These are phyloP conservation scores for Stenurella melanura DNA, from an alignment of 2,888 invertebrate genomes.

Conservation along the genomic window DNA sequence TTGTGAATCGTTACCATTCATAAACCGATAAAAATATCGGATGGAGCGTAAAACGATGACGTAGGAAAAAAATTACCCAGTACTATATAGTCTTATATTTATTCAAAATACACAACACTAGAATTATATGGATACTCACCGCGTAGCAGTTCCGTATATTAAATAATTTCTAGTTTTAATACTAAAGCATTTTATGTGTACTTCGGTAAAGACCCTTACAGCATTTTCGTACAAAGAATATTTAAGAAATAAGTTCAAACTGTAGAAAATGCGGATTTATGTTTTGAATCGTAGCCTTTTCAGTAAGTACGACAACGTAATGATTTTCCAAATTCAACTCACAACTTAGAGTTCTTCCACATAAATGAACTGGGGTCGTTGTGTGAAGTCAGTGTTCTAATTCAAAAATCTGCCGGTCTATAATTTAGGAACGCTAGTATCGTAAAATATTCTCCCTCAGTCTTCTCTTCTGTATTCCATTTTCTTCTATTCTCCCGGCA, in stretches of 20 bases:
- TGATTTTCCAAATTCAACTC: constrained; percentile 62
- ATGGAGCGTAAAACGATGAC: too few species aligned
- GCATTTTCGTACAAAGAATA: not conserved
- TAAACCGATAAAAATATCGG: too few species aligned
- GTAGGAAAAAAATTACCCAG: too few species aligned
- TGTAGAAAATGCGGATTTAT: constrained; percentile 1
- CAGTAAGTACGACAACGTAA: constrained; percentile 5
- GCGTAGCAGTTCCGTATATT: too few species aligned
- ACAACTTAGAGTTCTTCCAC: constrained; percentile 64
- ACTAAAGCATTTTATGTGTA: too few species aligned
- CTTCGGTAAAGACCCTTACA: not conserved
- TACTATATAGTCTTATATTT: too few species aligned
- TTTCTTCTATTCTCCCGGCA: not conserved
- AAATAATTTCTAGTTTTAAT: too few species aligned
- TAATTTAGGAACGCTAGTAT: constrained; percentile 55
- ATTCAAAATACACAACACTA: too few species aligned
- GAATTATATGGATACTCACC: too few species aligned
- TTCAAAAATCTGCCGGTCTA: constrained; percentile 63
- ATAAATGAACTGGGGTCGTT: constrained; percentile 57
- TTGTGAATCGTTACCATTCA: too few species aligned
- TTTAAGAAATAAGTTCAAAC: not conserved
- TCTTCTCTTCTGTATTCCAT: constrained; percentile 12
- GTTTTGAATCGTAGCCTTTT: constrained; percentile 1
- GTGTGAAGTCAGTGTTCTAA: constrained; percentile 56
- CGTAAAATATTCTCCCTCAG: constrained; percentile 35